phyloP scores from a whole-genome alignment of 1,140 invertebrate species.

The Tribolium madens region DNA sequence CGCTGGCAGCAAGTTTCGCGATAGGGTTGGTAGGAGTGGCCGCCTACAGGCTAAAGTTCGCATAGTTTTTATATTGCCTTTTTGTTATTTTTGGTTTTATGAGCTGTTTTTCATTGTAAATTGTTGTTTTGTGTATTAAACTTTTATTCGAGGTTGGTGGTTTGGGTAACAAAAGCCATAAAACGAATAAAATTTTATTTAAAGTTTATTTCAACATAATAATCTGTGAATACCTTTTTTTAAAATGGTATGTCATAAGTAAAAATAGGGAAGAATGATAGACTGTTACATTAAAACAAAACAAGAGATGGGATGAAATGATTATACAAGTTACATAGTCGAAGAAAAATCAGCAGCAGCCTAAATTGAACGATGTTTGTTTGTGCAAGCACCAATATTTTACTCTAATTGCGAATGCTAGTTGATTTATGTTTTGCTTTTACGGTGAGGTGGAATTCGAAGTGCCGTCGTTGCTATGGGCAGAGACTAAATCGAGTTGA shows the following conservation, averaged over 20 bases:
- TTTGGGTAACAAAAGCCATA: constrained; percentile 1
- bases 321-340: constrained; percentile 4
- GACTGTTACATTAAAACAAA: constrained; percentile 16
- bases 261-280: constrained; percentile 22
- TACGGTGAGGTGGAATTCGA: constrained; percentile 34
- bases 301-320: constrained; percentile 3
- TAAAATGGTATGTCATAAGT: constrained; percentile 38
- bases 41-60: constrained; percentile 71
- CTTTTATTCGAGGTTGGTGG: neutral
- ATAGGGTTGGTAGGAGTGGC: constrained; percentile 72
- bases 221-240: constrained; percentile 23
- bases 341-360: constrained; percentile 13
- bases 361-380: constrained; percentile 13
- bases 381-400: constrained; percentile 52
- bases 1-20: constrained; percentile 70
- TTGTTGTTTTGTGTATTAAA: constrained; percentile 18
- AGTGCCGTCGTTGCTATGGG: constrained; percentile 17
- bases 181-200: constrained; percentile 32
- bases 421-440: constrained; percentile 28
- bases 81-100: constrained; percentile 1
- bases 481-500: constrained; percentile 23
- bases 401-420: constrained; percentile 47
- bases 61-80: constrained; percentile 20
- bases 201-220: constrained; percentile 37
- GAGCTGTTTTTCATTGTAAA: neutral